Conservation (phyloP, 2,797 vertebrate species). For the Hyperoplus lanceolatus region DNA sequence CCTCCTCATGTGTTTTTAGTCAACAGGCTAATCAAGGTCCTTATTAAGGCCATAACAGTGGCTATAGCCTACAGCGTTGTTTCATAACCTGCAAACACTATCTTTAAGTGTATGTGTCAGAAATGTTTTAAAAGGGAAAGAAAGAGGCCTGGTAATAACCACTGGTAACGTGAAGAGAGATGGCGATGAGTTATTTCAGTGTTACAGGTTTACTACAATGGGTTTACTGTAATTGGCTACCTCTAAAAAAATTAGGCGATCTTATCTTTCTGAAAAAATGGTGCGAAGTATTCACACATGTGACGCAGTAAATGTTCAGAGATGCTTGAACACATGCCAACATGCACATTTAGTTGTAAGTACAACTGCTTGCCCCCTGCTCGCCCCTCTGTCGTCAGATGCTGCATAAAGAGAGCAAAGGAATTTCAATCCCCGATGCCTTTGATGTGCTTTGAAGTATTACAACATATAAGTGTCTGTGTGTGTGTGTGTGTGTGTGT, state of each 20-base stretch:
- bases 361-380: conserved; percentile 57
- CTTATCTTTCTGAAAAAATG: conserved; percentile 61
- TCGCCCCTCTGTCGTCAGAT: conserved; percentile 66
- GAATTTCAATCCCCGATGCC: conserved; percentile 65
- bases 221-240: not conserved
- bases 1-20: conserved; percentile 27
- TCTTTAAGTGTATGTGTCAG: not conserved
- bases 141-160: conserved; percentile 6
- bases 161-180: conserved; percentile 16
- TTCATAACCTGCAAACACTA: conserved; percentile 11
- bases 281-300: conserved; percentile 61
- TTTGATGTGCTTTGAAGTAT: conserved; percentile 79
- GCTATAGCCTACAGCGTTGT: conserved; percentile 16
- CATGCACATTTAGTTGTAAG: conserved; percentile 57
- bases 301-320: conserved; percentile 54
- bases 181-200: not conserved
- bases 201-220: not conserved
- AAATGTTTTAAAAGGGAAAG: conserved; percentile 6
- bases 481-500: conserved; percentile 31
- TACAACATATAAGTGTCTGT: conserved; percentile 48
- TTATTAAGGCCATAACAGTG: conserved; percentile 9
- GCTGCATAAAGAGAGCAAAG: conserved; percentile 62
- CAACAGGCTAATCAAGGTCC: conserved; percentile 4
- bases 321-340: conserved; percentile 70
- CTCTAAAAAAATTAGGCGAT: conserved; percentile 55